Evolutionary conservation across 2,113 vertebrate species (phyloP).

Genomic region (Suncus etruscus): DNA sequence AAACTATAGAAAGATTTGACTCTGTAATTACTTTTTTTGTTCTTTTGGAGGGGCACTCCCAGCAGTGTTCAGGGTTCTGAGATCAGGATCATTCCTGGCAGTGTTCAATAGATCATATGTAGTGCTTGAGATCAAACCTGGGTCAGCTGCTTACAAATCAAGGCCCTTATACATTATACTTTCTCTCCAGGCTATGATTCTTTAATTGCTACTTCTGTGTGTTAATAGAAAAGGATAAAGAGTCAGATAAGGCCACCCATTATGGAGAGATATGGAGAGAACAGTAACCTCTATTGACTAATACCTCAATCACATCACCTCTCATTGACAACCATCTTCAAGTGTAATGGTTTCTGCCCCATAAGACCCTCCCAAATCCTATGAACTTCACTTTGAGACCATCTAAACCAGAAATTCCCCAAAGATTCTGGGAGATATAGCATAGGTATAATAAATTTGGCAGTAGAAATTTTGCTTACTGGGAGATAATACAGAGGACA

Average conservation of each 20-base stretch:
- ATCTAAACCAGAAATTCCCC: neutral
- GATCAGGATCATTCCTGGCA: too few relatives aligned
- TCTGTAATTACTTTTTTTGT: neutral
- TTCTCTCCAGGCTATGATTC: neutral
- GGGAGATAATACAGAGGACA: too few relatives aligned
- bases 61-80: too few relatives aligned
- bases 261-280: neutral
- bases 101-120: too few relatives aligned
- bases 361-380: neutral
- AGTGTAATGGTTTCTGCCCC: neutral
- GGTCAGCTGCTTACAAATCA: too few relatives aligned
- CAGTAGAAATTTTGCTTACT: neutral
- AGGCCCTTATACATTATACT: too few relatives aligned
- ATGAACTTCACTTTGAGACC: constrained; percentile 16
- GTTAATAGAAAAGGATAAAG: neutral
- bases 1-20: neutral
- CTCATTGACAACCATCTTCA: neutral
- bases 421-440: neutral
- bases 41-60: too few relatives aligned
- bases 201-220: neutral
- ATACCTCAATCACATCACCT: neutral
- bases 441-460: neutral
- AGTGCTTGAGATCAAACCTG: too few relatives aligned
- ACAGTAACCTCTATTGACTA: neutral
- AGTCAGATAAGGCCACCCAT: neutral